These are phyloP conservation scores for Semicossyphus pulcher DNA, from an alignment of 2,113 vertebrate genomes.

Conservation along the genomic window DNA sequence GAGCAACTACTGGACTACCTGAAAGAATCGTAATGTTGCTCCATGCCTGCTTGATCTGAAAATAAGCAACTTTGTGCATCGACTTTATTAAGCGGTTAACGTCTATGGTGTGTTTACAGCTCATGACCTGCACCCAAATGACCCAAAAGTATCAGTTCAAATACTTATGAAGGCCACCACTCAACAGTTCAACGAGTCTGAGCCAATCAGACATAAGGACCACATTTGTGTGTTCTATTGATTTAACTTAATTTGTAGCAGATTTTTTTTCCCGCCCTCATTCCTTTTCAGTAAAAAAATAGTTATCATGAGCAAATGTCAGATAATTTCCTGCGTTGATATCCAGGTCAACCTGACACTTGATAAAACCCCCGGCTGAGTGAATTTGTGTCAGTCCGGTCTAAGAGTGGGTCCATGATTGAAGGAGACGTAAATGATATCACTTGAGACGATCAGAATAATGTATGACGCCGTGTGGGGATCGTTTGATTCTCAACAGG, in stretches of 20 bases:
- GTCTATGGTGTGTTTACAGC: no score
- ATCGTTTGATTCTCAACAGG: background rate
- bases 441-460: background rate
- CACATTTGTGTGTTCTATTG: background rate
- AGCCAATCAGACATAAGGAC: background rate
- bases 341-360: background rate
- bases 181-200: no score
- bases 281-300: background rate
- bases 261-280: background rate
- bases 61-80: no score
- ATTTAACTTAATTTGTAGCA: background rate
- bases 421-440: background rate
- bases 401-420: background rate
- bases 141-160: no score
- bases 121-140: no score
- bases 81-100: no score
- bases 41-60: no score
- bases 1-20: background rate
- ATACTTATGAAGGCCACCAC: no score
- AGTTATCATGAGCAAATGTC: slow-evolving; percentile 1
- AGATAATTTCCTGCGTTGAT: slow-evolving; percentile 1
- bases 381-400: slow-evolving; percentile 2
- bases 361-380: slow-evolving; percentile 14
- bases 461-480: no score
- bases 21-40: no score